These are phyloP conservation scores for Corapipo altera DNA, from an alignment of 2,113 vertebrate genomes.

Conservation along the genomic window DNA sequence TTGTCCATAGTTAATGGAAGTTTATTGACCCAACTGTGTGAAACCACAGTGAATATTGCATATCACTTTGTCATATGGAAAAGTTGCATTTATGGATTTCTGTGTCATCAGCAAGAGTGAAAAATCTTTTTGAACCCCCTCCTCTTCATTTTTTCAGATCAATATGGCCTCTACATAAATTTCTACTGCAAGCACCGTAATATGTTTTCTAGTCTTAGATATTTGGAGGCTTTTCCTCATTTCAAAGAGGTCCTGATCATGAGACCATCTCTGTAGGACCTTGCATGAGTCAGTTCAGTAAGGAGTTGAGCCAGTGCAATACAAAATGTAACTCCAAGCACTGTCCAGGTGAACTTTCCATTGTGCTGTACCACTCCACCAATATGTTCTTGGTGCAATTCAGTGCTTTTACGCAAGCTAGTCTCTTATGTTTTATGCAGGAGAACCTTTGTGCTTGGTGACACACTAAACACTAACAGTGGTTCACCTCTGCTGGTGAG, in stretches of 20 bases:
- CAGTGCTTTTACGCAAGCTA: background rate
- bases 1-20: conserved; percentile 86
- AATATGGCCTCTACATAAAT: conserved; percentile 71
- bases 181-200: conserved; percentile 60
- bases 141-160: conserved; percentile 61
- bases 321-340: background rate
- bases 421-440: background rate
- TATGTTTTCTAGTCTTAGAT: background rate
- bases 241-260: background rate
- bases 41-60: conserved; percentile 82
- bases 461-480: fast-evolving
- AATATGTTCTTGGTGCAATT: background rate
- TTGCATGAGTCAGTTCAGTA: background rate
- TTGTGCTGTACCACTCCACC: background rate
- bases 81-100: conserved; percentile 79
- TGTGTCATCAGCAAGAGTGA: conserved; percentile 67
- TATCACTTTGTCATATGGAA: conserved; percentile 76
- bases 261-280: fast-evolving
- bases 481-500: background rate
- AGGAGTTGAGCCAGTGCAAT: background rate
- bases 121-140: conserved; percentile 45
- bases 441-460: background rate
- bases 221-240: background rate
- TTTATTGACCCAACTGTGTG: conserved; percentile 82
- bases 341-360: background rate